Conservation (phyloP, 2,797 vertebrate genomes). For the Hydrolagus colliei region DNA sequence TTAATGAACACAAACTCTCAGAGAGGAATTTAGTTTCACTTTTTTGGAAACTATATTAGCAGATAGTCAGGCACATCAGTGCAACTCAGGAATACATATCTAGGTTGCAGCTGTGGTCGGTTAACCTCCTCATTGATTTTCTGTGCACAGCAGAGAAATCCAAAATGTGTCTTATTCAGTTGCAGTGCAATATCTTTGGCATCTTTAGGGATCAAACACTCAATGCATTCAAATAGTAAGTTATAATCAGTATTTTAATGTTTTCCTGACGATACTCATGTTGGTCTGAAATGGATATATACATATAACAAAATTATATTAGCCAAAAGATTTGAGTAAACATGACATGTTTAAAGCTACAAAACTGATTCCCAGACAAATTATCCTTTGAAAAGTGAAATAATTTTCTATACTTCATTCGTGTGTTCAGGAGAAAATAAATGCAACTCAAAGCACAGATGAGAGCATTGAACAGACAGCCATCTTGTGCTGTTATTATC, state of each 20-base stretch:
- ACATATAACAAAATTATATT: background rate
- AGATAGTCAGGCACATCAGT: background rate
- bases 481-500: background rate
- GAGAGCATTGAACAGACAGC: background rate
- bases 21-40: background rate
- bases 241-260: conserved; percentile 1
- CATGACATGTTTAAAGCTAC: background rate
- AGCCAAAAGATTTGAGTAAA: background rate
- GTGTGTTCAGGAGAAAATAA: background rate
- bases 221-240: background rate
- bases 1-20: background rate
- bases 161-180: background rate
- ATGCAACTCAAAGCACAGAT: background rate
- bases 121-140: background rate
- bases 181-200: background rate
- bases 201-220: background rate
- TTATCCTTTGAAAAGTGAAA: background rate
- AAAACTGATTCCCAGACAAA: background rate
- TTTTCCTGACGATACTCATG: background rate
- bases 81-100: background rate
- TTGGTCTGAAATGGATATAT: background rate
- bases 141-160: too few species aligned
- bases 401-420: background rate
- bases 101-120: too few species aligned
- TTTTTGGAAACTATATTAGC: background rate